Percentiles rank a stretch among this genome's conserved stretches.
phyloP scores from a whole-genome alignment of 1,140 invertebrate species.

The Cherax destructor region DNA sequence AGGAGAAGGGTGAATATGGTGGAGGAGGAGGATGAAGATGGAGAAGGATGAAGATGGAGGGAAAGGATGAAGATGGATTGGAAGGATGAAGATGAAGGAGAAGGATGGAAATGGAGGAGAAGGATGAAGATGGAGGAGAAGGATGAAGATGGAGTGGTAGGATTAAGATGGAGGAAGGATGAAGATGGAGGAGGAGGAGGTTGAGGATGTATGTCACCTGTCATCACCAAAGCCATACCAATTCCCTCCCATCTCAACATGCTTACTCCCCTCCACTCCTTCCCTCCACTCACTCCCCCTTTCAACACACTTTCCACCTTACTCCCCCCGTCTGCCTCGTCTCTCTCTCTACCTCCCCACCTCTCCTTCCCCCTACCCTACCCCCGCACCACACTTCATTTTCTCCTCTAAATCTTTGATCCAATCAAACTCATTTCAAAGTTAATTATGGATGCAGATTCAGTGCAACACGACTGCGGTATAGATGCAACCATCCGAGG shows the following conservation, averaged over 20 bases:
- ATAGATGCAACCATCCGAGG: slow-evolving; percentile 34
- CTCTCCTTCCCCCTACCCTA: not conserved
- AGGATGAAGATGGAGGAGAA: no score
- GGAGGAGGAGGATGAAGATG: not conserved
- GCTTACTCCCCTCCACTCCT: no score
- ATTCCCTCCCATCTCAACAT: not conserved
- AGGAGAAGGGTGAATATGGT: not conserved
- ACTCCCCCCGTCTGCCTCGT: not conserved
- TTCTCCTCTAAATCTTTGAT: slow-evolving; percentile 63
- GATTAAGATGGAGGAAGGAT: not conserved
- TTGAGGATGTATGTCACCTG: not conserved
- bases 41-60: not conserved
- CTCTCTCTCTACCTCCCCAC: not conserved
- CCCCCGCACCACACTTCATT: slow-evolving; percentile 47
- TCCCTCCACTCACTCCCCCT: not conserved
- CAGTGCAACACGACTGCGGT: slow-evolving; percentile 58
- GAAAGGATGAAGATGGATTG: no score
- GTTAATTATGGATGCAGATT: slow-evolving; percentile 67
- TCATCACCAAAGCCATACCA: not conserved
- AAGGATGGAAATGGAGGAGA: no score
- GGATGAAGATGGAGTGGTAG: not conserved
- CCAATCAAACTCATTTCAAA: slow-evolving; percentile 67
- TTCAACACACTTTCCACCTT: not conserved
- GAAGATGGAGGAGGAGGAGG: not conserved
- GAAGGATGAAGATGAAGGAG: no score